A percentile compares a stretch with the other conserved stretches of the same genome.
Evolutionary conservation across 2,113 vertebrate genomes (phyloP).

Genomic region (Rhynchopsitta pachyrhyncha): DNA sequence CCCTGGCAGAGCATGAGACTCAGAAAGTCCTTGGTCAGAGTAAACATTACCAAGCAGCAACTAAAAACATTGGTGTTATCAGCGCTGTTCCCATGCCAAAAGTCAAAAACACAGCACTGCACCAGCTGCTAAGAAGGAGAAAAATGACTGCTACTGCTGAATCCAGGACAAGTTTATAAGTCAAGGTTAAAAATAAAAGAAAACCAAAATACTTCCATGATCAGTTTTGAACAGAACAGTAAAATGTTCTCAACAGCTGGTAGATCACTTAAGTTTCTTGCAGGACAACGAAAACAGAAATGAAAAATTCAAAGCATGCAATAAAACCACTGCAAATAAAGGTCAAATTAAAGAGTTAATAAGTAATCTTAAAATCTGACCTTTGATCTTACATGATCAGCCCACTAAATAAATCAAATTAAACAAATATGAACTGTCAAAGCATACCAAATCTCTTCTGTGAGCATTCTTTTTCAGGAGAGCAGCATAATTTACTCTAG

Average conservation of each 20-base stretch:
- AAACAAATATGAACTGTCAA: not conserved
- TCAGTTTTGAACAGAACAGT: not conserved
- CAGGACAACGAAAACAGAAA: not conserved
- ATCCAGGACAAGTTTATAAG: not conserved
- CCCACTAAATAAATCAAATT: not conserved
- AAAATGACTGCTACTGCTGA: too few species aligned
- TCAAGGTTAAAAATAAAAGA: not conserved
- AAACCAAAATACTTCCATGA: not conserved
- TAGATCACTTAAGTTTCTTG: not conserved
- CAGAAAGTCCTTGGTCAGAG: too few species aligned
- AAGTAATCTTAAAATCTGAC: constrained; percentile 41
- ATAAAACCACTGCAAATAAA: not conserved
- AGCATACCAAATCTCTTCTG: not conserved
- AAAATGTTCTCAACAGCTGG: not conserved
- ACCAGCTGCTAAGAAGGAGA: too few species aligned
- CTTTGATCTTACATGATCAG: not conserved
- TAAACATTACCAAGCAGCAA: too few species aligned
- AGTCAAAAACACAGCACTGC: too few species aligned
- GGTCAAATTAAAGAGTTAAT: constrained; percentile 62
- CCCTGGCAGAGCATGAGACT: too few species aligned
- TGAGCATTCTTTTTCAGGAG: not conserved
- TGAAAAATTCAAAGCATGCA: not conserved
- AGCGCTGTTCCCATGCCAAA: too few species aligned
- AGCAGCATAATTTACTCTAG: not conserved
- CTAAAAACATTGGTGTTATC: too few species aligned